Base-by-base conservation (phyloP, 2,113 vertebrate species). In the Patagioenas fasciata region DNA sequence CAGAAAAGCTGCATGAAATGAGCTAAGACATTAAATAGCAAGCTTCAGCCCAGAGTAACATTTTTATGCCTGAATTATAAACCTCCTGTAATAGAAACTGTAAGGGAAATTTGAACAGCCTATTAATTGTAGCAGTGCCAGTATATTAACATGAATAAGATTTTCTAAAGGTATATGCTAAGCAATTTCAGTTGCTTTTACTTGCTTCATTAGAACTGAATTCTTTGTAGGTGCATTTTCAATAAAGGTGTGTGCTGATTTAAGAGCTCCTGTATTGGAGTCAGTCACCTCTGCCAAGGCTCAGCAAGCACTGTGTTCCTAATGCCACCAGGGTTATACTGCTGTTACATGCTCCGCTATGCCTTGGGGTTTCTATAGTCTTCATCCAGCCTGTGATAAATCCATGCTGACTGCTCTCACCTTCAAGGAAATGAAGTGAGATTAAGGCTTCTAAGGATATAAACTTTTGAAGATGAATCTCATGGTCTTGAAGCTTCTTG, bases 101-200 rank as follows among this genome's bases (percentile, higher is more conserved):
- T 95, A 97, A 97, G 92, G 84, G 69, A 97, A 95, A 97, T 97
- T 97, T 91, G 96, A 97, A 92, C 78, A 96, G 85, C 42, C 77
- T 81, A 97, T 97, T 97, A 97, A 97, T 97, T 97, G 73, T 89
- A 95, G 93, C 81, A 92, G 34, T 93, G 84, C 83, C 91, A 96
- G 91, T 97, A 96, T 95, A 95, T 93, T 96, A 97, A 67, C 77
- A 91, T 65, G 73, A 95, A 58, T 64, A 96, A 93, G 87, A 91
- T 95, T 97, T 97, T 97, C 91, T 96, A 65, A 97, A 97, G 65
- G 80, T 88, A 83, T 79, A 94, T 91, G 85, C 67, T 85, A 97
- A 97, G 94, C 53, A 97, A 97, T 87, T 97, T 97, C 80, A 42
- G 69, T 93, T 96, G 70, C 74, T 97, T 87, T 97, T 95, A 93